Evolutionary conservation across 1,140 invertebrate genomes (phyloP).

Genomic region (Agraylea sexmaculata): DNA sequence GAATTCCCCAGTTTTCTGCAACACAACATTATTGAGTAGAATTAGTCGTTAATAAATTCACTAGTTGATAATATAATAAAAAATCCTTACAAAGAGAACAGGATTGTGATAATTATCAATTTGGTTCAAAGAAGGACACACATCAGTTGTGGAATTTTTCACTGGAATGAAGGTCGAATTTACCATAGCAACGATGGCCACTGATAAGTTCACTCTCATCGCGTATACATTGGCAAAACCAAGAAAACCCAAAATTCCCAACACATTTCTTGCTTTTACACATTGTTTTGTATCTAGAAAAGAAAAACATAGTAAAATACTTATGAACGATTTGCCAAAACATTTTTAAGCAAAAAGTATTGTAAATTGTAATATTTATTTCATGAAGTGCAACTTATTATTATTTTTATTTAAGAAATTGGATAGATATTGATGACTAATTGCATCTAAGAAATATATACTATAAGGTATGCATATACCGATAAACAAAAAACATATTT

Average conservation of each 20-base stretch:
- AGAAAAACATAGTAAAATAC: slow-evolving; percentile 23
- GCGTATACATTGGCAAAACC: slow-evolving; percentile 78
- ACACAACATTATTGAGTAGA: slow-evolving; percentile 20
- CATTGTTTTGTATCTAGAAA: slow-evolving; percentile 50
- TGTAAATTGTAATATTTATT: background rate
- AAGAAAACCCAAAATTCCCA: slow-evolving; percentile 69
- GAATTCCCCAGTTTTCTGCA: slow-evolving; percentile 57
- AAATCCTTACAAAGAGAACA: too few species aligned
- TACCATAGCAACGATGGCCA: slow-evolving; percentile 90
- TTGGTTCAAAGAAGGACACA: too few species aligned
- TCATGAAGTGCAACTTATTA: background rate
- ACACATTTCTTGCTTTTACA: slow-evolving; percentile 57
- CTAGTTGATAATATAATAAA: too few species aligned
- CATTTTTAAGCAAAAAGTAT: background rate
- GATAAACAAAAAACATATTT: too few species aligned
- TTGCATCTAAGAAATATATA: background rate
- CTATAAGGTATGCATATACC: too few species aligned
- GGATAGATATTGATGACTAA: background rate
- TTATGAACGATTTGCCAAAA: background rate
- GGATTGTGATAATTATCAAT: too few species aligned
- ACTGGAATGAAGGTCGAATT: slow-evolving; percentile 58
- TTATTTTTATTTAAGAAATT: background rate
- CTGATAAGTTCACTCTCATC: slow-evolving; percentile 84
- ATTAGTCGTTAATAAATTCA: too few species aligned
- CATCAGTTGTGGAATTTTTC: slow-evolving; percentile 43